phyloP scores from a whole-genome alignment of 2,888 invertebrate species.

The Drosophila testacea region DNA sequence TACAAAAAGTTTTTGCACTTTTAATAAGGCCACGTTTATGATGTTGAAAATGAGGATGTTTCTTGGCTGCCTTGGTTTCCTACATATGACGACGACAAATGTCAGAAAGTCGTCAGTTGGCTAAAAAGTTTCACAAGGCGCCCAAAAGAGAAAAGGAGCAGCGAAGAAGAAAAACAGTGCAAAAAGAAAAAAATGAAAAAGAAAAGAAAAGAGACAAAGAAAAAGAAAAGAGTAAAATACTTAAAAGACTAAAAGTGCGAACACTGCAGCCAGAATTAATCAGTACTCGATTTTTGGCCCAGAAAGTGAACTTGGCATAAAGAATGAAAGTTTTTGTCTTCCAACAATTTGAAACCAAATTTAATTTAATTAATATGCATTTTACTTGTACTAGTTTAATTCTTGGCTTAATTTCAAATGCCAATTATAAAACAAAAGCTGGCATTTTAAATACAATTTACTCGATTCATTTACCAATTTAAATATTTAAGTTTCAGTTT shows the following conservation, averaged over 20 bases:
- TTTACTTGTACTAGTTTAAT: too few species aligned
- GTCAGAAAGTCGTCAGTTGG: constrained; percentile 69
- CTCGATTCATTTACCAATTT: background rate
- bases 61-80: constrained; percentile 33
- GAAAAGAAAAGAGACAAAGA: background rate
- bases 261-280: constrained; percentile 5
- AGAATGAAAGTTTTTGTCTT: background rate
- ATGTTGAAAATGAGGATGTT: constrained; percentile 53
- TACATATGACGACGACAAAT: constrained; percentile 53
- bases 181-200: background rate
- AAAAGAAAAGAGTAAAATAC: background rate
- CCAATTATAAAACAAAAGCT: background rate
- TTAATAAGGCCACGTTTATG: constrained; percentile 78
- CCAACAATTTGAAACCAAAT: background rate
- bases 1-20: constrained; percentile 69
- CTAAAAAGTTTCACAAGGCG: constrained; percentile 48
- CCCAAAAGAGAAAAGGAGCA: constrained; percentile 6
- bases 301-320: background rate
- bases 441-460: background rate
- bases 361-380: background rate
- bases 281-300: constrained; percentile 6
- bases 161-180: background rate
- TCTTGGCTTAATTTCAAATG: too few species aligned
- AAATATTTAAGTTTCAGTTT: background rate
- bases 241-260: background rate